A percentile compares a stretch with the other conserved stretches of the same genome.
Conservation (phyloP, 1,140 invertebrate species). For the Caenorhabditis remanei region DNA sequence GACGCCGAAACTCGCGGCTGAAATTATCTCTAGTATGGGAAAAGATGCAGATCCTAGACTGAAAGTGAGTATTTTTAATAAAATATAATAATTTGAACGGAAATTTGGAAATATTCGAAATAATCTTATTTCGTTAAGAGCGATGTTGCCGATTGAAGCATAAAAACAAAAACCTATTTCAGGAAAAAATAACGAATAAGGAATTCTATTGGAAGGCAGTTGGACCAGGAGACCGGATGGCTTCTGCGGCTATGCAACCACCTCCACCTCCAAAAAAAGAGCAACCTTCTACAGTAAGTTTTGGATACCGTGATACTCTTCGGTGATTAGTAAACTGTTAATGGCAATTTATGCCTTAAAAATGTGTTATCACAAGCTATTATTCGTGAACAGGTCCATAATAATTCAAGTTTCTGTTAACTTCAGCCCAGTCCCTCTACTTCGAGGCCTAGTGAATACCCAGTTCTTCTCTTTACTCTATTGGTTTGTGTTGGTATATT, state of each 20-base stretch:
- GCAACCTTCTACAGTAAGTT: not conserved
- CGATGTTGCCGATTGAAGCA: not conserved
- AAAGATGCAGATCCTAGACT: slow-evolving; percentile 27
- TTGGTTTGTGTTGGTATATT: slow-evolving; percentile 35
- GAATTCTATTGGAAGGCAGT: slow-evolving; percentile 45
- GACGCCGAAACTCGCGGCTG: slow-evolving; percentile 25
- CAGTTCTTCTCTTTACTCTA: not conserved
- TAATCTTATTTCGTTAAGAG: no score
- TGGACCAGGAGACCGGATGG: not conserved
- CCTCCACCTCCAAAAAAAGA: slow-evolving; percentile 5
- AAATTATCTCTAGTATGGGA: slow-evolving; percentile 45
- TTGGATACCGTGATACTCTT: no score
- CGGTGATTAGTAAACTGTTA: no score
- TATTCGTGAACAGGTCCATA: not conserved
- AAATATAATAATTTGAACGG: not conserved
- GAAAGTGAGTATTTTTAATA: not conserved
- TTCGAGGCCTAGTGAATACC: slow-evolving; percentile 8
- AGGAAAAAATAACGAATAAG: slow-evolving; percentile 53
- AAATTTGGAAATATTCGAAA: no score
- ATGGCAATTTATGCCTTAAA: no score
- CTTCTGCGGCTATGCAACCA: not conserved
- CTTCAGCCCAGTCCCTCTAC: not conserved
- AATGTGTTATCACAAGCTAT: no score
- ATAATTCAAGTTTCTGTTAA: not conserved
- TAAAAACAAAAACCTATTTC: not conserved